phyloP scores from a whole-genome alignment of 1,140 invertebrate genomes.

The Chironomus tepperi region DNA sequence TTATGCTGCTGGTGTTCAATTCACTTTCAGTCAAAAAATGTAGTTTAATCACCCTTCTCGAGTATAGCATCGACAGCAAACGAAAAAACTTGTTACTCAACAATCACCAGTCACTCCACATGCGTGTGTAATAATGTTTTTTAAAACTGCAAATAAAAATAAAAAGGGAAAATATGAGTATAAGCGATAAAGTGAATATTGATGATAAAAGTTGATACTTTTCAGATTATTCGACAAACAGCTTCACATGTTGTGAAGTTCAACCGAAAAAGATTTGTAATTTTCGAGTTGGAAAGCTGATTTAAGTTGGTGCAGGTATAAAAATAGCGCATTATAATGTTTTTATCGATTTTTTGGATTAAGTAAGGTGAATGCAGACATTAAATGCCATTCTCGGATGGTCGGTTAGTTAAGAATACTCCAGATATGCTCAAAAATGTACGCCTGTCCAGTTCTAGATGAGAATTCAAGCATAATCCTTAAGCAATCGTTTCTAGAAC shows the following conservation, averaged over 20 bases:
- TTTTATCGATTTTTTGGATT: too few relatives aligned
- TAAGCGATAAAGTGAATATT: background rate
- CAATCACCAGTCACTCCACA: background rate
- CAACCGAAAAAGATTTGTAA: too few relatives aligned
- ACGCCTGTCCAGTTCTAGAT: too few relatives aligned
- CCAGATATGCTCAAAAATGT: too few relatives aligned
- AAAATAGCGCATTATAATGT: too few relatives aligned
- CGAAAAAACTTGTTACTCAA: conserved; percentile 7
- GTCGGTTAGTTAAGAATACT: too few relatives aligned
- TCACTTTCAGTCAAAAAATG: conserved; percentile 13
- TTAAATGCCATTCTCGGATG: too few relatives aligned
- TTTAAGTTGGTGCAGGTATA: too few relatives aligned
- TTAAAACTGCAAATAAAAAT: background rate
- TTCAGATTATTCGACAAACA: background rate
- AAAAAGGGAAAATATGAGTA: background rate
- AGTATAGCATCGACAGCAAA: background rate
- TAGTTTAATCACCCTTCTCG: background rate
- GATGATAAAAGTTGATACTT: background rate
- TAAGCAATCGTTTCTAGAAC: too few relatives aligned
- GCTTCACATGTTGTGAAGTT: background rate
- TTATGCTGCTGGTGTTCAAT: background rate
- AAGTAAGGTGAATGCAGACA: too few relatives aligned
- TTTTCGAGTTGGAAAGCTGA: too few relatives aligned
- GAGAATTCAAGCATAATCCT: too few relatives aligned
- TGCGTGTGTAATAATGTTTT: background rate